Evolutionary conservation across 2,888 invertebrate species (phyloP), one percentile per base, ranked within the genome.

Genomic region (Gari tellinella): DNA sequence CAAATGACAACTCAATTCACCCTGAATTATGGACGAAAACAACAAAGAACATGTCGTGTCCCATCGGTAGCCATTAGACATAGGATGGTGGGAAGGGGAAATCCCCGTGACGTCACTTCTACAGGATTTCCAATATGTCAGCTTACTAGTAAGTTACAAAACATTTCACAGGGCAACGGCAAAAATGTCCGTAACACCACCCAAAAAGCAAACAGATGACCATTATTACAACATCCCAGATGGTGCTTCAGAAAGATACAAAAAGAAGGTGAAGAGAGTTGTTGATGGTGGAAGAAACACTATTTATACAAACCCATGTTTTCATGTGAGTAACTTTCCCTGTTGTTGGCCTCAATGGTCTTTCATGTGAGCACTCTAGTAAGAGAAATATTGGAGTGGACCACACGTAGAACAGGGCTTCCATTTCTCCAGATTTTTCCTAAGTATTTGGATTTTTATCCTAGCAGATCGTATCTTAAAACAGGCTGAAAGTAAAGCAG

Each of bases 1-100:
- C 15, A 3, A 37, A 17, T 26, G 37, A 14, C 5, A 31, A 14
- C 8, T 53, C 3, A 43, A 31, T 31, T 31, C 31, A 31, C 31
- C 7, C 7, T 15, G 43, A 43, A 17, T 43, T 43, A 43, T 19
- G 14, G n/a, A 14, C 21, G 40, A 49, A 60, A 58, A 48, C 66
- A 56, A 77, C 76, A 76, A 80, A 82, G 72, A 70, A 60, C 37
- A 55, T 56, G 56, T 62, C 74, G 61, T 63, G 81, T 79, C 83
- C 83, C 83, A 78, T 75, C 45, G 80, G 79, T 74, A 81, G 82
- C 84, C 85, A 86, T 87, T 84, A 56, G 46, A 63, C 55, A 58
- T 70, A 48, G 82, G 75, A 77, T 81, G 81, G 62, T 48, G 85
- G 86, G 88, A 82, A 75, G 41, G 68, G 69, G 57, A 48, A 65